phyloP scores from a whole-genome alignment of 2,797 vertebrate species.

The Muscicapa comitata region DNA sequence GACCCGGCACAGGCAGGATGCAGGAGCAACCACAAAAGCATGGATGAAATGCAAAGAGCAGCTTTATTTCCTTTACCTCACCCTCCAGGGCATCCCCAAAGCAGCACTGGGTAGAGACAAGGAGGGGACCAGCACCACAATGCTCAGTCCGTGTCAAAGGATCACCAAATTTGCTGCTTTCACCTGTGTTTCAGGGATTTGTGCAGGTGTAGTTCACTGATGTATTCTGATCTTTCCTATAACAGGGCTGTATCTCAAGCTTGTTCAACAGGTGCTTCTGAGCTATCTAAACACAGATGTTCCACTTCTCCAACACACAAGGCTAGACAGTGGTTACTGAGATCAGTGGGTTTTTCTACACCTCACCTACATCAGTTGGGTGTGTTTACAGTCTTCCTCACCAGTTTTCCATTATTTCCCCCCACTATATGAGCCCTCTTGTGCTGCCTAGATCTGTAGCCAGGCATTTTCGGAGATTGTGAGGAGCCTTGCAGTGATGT shows the following conservation, averaged over 20 bases:
- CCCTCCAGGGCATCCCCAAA: background rate
- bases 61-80: background rate
- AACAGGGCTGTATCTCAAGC: background rate
- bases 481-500: background rate
- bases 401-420: background rate
- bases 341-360: background rate
- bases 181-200: background rate
- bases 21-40: background rate
- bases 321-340: background rate
- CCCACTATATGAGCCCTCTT: background rate
- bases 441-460: background rate
- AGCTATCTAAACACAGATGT: background rate
- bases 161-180: background rate
- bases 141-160: fast-evolving
- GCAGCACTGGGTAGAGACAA: background rate
- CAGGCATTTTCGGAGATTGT: background rate
- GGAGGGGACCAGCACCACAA: fast-evolving
- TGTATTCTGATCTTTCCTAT: background rate
- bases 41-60: background rate
- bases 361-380: background rate
- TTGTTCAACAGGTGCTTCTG: background rate
- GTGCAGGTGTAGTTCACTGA: background rate
- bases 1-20: background rate
- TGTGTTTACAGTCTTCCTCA: background rate
- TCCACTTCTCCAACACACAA: background rate